Conservation (phyloP, 2,797 vertebrate genomes). For the Tokudaia tokunoshimensis region DNA sequence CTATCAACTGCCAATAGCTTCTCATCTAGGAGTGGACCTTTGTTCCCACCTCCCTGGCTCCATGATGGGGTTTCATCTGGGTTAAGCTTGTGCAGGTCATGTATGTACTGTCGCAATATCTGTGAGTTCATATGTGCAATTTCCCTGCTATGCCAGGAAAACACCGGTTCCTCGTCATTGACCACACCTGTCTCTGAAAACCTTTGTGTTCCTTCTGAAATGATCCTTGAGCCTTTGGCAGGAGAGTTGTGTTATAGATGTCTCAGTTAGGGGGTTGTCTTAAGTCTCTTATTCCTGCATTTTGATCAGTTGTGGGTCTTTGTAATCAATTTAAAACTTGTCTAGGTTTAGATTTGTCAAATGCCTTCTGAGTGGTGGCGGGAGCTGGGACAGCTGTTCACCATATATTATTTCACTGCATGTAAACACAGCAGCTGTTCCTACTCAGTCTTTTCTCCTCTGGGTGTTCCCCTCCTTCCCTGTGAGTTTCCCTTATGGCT, state of each 20-base stretch:
- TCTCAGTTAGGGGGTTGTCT: not conserved
- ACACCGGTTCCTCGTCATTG: not conserved
- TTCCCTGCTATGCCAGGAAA: not conserved
- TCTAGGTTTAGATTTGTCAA: conserved; percentile 54
- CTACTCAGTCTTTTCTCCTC: not conserved
- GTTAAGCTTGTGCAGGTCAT: not conserved
- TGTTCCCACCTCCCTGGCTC: no score
- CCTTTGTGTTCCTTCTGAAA: not conserved
- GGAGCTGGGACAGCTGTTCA: conserved; percentile 72
- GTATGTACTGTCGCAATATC: not conserved
- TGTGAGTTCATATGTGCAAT: not conserved
- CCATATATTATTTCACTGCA: conserved; percentile 44
- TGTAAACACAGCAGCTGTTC: conserved; percentile 74
- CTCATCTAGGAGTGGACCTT: not conserved
- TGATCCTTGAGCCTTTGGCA: not conserved
- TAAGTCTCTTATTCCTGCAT: not conserved
- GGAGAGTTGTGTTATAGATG: not conserved
- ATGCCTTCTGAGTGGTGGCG: not conserved
- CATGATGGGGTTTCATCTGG: not conserved
- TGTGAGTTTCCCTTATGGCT: conserved; percentile 59
- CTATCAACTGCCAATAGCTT: not conserved
- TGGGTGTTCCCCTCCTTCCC: not conserved
- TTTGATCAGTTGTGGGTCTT: not conserved
- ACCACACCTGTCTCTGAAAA: not conserved
- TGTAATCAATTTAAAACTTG: conserved; percentile 63